A percentile compares a stretch with the other conserved stretches of the same genome.
Conservation (phyloP, 2,888 invertebrate species). For the Branchipolynoe longqiensis region DNA sequence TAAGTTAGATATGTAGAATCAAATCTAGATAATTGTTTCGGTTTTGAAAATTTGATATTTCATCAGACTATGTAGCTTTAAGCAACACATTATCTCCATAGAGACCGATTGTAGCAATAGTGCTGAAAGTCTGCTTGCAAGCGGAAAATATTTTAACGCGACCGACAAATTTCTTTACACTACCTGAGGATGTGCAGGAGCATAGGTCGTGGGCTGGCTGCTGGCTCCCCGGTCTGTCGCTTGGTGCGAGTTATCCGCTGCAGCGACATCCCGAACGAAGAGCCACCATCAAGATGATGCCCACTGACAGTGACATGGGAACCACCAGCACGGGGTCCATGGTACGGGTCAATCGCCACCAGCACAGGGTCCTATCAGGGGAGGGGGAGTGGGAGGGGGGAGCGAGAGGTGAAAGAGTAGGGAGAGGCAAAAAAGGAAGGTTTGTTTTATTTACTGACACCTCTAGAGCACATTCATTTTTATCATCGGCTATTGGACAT, state of each 20-base stretch:
- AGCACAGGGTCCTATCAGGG: slow-evolving; percentile 86
- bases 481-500: no score
- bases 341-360: slow-evolving; percentile 82
- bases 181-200: slow-evolving; percentile 10
- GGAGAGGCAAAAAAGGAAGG: background rate
- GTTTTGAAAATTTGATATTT: no score
- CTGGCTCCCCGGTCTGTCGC: background rate
- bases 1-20: no score
- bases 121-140: no score
- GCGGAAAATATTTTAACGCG: no score
- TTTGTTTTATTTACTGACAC: background rate
- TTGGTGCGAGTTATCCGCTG: background rate
- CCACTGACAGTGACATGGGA: slow-evolving; percentile 95
- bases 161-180: no score
- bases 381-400: background rate
- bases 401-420: background rate
- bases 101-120: no score
- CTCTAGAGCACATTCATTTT: no score
- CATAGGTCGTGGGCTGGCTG: no score
- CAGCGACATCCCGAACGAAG: slow-evolving; percentile 87
- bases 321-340: slow-evolving; percentile 97
- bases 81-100: no score
- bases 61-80: no score
- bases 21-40: no score
- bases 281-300: slow-evolving; percentile 94